phyloP scores from a whole-genome alignment of 2,888 invertebrate genomes.

The Cartodere bifasciata region DNA sequence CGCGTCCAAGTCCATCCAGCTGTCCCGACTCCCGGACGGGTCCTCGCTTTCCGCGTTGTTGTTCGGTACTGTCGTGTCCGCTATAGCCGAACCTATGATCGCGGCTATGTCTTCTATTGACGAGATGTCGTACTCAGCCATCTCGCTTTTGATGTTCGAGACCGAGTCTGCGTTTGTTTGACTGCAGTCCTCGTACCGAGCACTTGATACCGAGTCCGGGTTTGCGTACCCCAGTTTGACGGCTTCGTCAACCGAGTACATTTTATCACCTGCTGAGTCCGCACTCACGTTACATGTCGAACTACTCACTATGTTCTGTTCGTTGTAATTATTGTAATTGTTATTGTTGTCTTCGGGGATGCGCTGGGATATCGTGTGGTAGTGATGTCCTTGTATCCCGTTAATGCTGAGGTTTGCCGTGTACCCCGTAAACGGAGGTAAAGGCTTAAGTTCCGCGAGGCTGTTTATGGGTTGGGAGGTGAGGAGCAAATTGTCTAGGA shows the following conservation, averaged over 20 bases:
- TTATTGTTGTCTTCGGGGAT: constrained; percentile 65
- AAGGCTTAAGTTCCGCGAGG: constrained; percentile 70
- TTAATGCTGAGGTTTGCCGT: constrained; percentile 78
- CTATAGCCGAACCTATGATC: constrained; percentile 79
- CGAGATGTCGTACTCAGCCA: constrained; percentile 52
- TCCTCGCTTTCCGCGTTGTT: constrained; percentile 51
- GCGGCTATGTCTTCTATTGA: constrained; percentile 75
- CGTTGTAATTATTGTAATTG: constrained; percentile 39
- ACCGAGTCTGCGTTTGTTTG: constrained; percentile 39
- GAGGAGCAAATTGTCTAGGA: constrained; percentile 54
- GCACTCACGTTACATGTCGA: constrained; percentile 50
- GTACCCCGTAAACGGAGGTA: constrained; percentile 79
- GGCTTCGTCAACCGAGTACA: constrained; percentile 40
- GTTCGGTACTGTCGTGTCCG: constrained; percentile 74
- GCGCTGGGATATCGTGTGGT: constrained; percentile 70
- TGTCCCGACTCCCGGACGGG: constrained; percentile 61
- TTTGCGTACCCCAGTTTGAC: constrained; percentile 36
- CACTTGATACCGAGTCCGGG: constrained; percentile 45
- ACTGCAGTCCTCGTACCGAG: constrained; percentile 41
- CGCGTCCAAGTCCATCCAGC: constrained; percentile 81
- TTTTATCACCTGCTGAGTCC: constrained; percentile 44
- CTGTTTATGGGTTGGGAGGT: constrained; percentile 45
- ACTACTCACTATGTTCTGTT: constrained; percentile 63
- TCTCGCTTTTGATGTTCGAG: constrained; percentile 41
- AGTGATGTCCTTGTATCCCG: constrained; percentile 78